Evolutionary conservation across 1,140 invertebrate species (phyloP).

Genomic region (Drosophila leontia): DNA sequence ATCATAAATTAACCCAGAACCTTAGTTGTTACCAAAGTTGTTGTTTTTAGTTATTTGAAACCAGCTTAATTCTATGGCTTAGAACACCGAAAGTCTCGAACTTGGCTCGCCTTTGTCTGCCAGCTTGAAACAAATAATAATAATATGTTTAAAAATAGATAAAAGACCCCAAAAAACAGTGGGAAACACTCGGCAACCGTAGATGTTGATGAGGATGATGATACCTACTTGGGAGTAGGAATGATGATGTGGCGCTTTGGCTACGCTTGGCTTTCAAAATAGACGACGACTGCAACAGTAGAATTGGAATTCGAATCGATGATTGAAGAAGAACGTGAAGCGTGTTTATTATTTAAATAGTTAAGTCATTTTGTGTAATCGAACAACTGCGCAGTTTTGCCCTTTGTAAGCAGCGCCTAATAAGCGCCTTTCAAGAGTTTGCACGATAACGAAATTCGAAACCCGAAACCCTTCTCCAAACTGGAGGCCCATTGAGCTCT

Average conservation of each 20-base stretch:
- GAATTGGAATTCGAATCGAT: constrained; percentile 16
- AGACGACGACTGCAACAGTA: constrained; percentile 26
- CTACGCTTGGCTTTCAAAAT: constrained; percentile 31
- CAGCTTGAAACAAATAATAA: constrained; percentile 23
- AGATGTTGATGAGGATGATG: constrained; percentile 15
- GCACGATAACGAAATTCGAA: constrained; percentile 25
- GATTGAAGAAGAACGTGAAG: constrained; percentile 56
- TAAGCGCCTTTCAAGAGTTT: constrained; percentile 29
- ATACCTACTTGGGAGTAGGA: constrained; percentile 4
- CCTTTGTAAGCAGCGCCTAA: constrained; percentile 51
- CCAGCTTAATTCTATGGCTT: constrained; percentile 16
- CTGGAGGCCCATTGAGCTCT: constrained; percentile 15
- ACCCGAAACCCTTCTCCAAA: constrained; percentile 14
- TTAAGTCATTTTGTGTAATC: constrained; percentile 58
- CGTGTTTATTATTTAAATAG: constrained; percentile 71
- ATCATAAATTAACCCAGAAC: constrained; percentile 54
- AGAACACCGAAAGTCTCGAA: constrained; percentile 11
- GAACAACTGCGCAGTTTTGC: constrained; percentile 67
- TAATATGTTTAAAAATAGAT: constrained; percentile 39
- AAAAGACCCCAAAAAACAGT: constrained; percentile 36
- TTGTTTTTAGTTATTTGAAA: constrained; percentile 27
- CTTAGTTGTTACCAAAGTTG: constrained; percentile 36
- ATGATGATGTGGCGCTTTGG: constrained; percentile 48
- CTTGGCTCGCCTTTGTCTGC: constrained; percentile 34
- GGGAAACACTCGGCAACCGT: constrained; percentile 38